A percentile compares a stretch with the other conserved stretches of the same genome.
Evolutionary conservation across 2,888 invertebrate species (phyloP).

Genomic region (Chaitophorus viminalis): DNA sequence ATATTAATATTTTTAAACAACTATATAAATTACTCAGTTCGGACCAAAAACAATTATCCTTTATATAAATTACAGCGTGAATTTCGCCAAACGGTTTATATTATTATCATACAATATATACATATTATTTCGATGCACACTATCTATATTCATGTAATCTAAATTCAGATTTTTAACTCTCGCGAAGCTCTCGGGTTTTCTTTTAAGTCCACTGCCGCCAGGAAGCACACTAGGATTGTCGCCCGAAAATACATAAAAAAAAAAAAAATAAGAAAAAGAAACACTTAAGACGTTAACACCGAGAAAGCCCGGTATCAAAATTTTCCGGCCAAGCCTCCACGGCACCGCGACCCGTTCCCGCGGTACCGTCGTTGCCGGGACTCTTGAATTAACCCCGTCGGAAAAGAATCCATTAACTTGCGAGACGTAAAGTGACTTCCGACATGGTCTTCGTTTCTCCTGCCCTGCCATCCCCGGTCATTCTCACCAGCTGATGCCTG

Average conservation of each 20-base stretch:
- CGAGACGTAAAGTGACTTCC: conserved; percentile 52
- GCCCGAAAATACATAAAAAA: conserved; percentile 16
- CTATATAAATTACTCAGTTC: not conserved
- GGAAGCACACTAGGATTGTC: conserved; percentile 30
- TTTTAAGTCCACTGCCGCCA: not conserved
- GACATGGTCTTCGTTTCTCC: conserved; percentile 35
- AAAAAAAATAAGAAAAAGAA: conserved; percentile 15
- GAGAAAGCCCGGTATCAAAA: conserved; percentile 41
- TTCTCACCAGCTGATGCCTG: too few relatives aligned
- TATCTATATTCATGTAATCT: conserved; percentile 23
- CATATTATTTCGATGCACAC: not conserved
- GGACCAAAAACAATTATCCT: not conserved
- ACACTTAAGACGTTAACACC: conserved; percentile 35
- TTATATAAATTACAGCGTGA: not conserved
- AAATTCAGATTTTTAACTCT: not conserved
- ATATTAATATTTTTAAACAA: too few relatives aligned
- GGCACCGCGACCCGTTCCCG: not conserved
- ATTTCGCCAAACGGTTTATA: not conserved
- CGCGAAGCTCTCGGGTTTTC: not conserved
- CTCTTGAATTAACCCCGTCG: conserved; percentile 52
- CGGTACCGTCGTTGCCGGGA: not conserved
- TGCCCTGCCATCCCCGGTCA: not conserved
- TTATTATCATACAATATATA: not conserved
- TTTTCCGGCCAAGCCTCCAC: not conserved
- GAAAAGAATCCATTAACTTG: conserved; percentile 57